Percentiles rank a stretch among this genome's conserved stretches.
phyloP scores from a whole-genome alignment of 2,113 vertebrate genomes.

The Sardina pilchardus region DNA sequence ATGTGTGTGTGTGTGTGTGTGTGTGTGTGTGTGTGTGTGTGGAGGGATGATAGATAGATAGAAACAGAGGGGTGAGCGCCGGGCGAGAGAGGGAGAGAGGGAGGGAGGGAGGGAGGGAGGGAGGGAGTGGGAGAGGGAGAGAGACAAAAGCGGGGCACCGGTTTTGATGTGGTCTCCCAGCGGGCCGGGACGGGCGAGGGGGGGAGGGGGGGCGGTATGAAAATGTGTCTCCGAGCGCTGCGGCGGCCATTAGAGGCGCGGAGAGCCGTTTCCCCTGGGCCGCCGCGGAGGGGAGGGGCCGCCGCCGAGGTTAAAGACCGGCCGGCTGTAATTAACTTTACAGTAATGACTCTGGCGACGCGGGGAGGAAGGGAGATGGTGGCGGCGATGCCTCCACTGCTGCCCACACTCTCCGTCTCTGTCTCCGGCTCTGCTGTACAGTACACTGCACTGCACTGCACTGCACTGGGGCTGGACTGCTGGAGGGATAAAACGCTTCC shows the following conservation, averaged over 20 bases:
- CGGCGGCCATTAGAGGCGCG: constrained; percentile 40
- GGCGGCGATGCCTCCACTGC: neutral
- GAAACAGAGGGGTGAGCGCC: neutral
- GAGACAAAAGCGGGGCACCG: constrained; percentile 8
- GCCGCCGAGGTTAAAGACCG: constrained; percentile 53
- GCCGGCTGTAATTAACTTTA: constrained; percentile 51
- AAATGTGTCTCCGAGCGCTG: constrained; percentile 35
- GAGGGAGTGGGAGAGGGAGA: constrained; percentile 4
- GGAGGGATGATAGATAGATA: neutral
- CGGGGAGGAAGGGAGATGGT: constrained; percentile 23
- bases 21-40: neutral
- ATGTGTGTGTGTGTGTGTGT: neutral
- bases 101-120: constrained; percentile 17
- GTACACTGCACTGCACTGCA: neutral
- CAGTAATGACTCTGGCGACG: constrained; percentile 46
- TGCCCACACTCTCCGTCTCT: neutral
- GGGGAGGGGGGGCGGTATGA: constrained; percentile 34
- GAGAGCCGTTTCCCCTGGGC: constrained; percentile 44
- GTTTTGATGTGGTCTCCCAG: constrained; percentile 41
- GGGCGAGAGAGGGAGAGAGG: constrained; percentile 27
- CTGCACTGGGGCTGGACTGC: neutral
- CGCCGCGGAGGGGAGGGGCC: constrained; percentile 20
- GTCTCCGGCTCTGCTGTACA: neutral
- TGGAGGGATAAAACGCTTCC: neutral
- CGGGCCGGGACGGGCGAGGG: constrained; percentile 34